phyloP scores from a whole-genome alignment of 1,140 invertebrate genomes.

The Oscheius sp. region DNA sequence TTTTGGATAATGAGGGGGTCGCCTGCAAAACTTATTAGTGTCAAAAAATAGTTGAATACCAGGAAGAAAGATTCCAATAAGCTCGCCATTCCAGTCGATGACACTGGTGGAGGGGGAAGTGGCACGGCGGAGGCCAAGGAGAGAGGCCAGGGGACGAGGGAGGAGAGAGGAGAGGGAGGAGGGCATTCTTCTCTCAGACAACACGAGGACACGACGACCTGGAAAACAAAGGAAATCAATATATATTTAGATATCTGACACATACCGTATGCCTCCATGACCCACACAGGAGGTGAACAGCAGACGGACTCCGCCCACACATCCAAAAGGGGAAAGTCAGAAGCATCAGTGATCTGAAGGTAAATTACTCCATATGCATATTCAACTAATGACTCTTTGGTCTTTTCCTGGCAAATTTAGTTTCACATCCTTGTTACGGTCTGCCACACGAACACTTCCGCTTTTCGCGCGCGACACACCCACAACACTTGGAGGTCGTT shows the following conservation, averaged over 20 bases:
- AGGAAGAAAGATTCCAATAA: not conserved
- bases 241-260: not conserved
- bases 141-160: not conserved
- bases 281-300: not conserved
- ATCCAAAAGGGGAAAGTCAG: conserved; percentile 13
- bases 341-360: conserved; percentile 15
- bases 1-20: conserved; percentile 17
- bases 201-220: not conserved
- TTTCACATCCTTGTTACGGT: too few relatives aligned
- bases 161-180: not conserved
- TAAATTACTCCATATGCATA: too few relatives aligned
- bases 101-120: not conserved
- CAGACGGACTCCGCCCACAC: conserved; percentile 1
- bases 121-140: not conserved
- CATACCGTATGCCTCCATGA: conserved; percentile 6
- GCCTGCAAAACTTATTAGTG: not conserved
- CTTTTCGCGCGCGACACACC: too few relatives aligned
- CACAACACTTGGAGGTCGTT: too few relatives aligned
- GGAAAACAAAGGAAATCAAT: not conserved
- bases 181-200: not conserved
- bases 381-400: not conserved
- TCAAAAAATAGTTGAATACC: not conserved
- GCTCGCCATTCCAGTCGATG: not conserved
- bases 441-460: too few relatives aligned
- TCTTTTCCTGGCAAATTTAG: too few relatives aligned